Evolutionary conservation across 2,797 vertebrate genomes (phyloP), one percentile per base, ranked within the genome.

Genomic region (Gymnoscopelus microlampas): DNA sequence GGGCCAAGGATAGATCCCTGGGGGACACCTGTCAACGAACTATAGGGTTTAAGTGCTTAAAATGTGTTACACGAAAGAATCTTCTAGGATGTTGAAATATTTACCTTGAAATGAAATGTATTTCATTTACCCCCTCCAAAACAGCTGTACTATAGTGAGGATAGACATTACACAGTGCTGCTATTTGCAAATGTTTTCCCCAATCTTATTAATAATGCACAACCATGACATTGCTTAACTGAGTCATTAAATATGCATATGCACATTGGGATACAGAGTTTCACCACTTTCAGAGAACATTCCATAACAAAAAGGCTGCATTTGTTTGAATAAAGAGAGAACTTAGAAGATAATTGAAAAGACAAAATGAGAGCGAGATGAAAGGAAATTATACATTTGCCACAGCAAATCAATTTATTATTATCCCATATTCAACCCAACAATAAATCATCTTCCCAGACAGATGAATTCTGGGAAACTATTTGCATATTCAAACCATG

Each of bases 241-340:
- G 75, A 66, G 60, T 65, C 66, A 85, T 83, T 74, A 85, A 89
- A 90, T 80, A 85, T 86, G 79, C 73, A 88, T 83, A 66, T 78
- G 81, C 53, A 61, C 69, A 78, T 69, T 79, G 78, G 79, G 80
- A 87, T 68, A 60, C 61, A 39, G 65, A 77, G 44, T 86, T 87
- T 79, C 65, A 53, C 64, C 66, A 70, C 66, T 83, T 81, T 85
- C 78, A 60, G 68, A 13, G 77, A 80, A 74, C 35, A 76, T 82
- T 78, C 19, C 10, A 49, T 53, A 55, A 49, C 7, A 50, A 70
- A 63, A 66, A 59, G 71, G 48, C 44, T 9, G 26, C 15, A 54
- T 49, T 53, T 12, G 35, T 65, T 60, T 56, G 14, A 54, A 35
- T 62, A 63, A 65, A 35, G 3, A 23, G 56, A 32, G 50, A 72